Percentiles rank a stretch among this genome's conserved stretches.
Evolutionary conservation across 2,113 vertebrate genomes (phyloP).

Genomic region (Actenoides lindsayi): DNA sequence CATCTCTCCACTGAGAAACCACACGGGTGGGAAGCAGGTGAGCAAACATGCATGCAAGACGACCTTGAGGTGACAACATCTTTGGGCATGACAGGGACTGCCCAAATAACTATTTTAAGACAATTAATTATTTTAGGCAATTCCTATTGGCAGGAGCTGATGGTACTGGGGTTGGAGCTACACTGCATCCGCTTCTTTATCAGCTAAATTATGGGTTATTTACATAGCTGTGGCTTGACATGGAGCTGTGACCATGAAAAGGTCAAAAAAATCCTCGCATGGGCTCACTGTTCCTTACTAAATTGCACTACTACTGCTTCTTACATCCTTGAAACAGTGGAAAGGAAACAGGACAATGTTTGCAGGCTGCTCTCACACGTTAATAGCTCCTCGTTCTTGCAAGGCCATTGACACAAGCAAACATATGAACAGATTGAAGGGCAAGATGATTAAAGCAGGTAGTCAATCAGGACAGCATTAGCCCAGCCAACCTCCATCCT

Average conservation of each 20-base stretch:
- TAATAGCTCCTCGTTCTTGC: not conserved
- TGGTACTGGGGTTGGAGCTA: not conserved
- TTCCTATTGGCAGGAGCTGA: not conserved
- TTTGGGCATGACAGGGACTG: not conserved
- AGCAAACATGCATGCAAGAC: not conserved
- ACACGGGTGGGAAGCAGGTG: fast-evolving
- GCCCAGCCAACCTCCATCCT: not conserved
- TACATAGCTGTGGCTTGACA: not conserved
- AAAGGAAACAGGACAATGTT: not conserved
- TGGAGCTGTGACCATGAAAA: not conserved
- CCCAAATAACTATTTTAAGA: not conserved
- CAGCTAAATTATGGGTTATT: not conserved
- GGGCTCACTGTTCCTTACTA: not conserved
- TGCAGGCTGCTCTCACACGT: not conserved
- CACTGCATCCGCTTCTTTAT: not conserved
- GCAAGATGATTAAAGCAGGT: not conserved
- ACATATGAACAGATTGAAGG: not conserved
- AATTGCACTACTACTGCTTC: not conserved
- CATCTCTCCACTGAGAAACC: not conserved
- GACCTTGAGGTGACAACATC: not conserved
- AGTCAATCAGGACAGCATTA: not conserved
- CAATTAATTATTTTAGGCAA: no score
- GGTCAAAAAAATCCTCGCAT: not conserved
- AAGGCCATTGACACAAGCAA: not conserved
- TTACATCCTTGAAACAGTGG: not conserved